Conservation (phyloP, 2,888 invertebrate genomes). For the Mythimna pallens region DNA sequence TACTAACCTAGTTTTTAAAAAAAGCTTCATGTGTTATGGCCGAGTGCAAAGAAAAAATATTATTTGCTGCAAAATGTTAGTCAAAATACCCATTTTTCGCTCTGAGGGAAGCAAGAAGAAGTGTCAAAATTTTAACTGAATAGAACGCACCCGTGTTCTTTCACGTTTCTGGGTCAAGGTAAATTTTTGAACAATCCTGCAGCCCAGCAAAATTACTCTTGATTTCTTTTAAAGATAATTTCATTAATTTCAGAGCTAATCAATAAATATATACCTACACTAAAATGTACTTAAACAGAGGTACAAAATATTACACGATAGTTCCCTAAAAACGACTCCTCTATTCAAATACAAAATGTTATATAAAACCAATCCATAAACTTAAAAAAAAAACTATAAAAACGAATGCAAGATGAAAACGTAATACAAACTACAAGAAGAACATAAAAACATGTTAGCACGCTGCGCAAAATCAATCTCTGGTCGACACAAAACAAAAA, state of each 20-base stretch:
- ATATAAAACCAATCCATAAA: neutral
- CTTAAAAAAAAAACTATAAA: neutral
- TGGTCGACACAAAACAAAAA: conserved; percentile 42
- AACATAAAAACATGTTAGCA: conserved; percentile 42
- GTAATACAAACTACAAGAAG: conserved; percentile 10
- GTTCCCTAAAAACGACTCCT: neutral
- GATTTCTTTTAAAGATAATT: neutral
- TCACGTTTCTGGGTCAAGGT: too few species aligned
- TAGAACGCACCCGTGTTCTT: too few species aligned
- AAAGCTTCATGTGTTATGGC: too few species aligned
- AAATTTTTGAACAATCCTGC: neutral
- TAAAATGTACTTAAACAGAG: neutral
- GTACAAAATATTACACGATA: neutral
- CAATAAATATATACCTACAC: too few species aligned
- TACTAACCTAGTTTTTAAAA: neutral
- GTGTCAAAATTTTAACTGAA: too few species aligned
- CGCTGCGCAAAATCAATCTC: conserved; percentile 29
- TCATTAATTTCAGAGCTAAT: neutral
- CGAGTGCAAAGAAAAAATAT: too few species aligned
- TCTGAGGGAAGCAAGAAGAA: too few species aligned
- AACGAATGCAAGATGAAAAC: neutral
- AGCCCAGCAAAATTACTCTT: neutral
- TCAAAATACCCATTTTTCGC: too few species aligned
- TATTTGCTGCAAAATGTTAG: too few species aligned
- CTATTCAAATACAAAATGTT: neutral